A percentile compares a stretch with the other conserved stretches of the same genome.
Evolutionary conservation across 2,888 invertebrate species (phyloP).

Genomic region (Morpho helenor): DNA sequence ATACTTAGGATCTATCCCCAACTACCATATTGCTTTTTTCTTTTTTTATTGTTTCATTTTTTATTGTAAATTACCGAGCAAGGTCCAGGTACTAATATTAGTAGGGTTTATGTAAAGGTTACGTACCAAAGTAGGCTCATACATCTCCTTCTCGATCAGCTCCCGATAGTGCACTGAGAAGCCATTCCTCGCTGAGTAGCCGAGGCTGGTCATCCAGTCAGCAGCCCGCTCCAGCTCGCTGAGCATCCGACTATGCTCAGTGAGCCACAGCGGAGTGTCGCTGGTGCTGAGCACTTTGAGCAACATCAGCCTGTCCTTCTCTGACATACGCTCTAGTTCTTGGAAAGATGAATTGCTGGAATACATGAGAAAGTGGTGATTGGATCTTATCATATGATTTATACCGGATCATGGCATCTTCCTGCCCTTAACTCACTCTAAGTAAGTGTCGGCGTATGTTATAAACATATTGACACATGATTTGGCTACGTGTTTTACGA

Average conservation of each 20-base stretch:
- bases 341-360: slow-evolving; percentile 58
- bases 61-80: no score
- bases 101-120: not conserved
- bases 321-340: slow-evolving; percentile 55
- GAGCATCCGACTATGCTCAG: slow-evolving; percentile 39
- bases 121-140: slow-evolving; percentile 82
- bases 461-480: no score
- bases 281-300: slow-evolving; percentile 45
- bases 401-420: no score
- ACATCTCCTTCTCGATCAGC: slow-evolving; percentile 79
- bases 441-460: no score
- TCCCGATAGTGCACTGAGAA: slow-evolving; percentile 86
- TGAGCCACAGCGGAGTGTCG: slow-evolving; percentile 59
- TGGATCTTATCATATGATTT: no score
- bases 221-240: slow-evolving; percentile 78
- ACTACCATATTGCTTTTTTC: no score
- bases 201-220: slow-evolving; percentile 86
- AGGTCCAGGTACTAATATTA: no score
- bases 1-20: no score
- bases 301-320: slow-evolving; percentile 45
- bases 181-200: slow-evolving; percentile 85
- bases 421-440: no score
- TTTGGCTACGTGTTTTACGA: no score
- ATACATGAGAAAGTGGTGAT: not conserved
- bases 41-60: no score